These are phyloP conservation scores for Chaitophorus viminalis DNA, from an alignment of 2,888 invertebrate species.

Conservation along the genomic window DNA sequence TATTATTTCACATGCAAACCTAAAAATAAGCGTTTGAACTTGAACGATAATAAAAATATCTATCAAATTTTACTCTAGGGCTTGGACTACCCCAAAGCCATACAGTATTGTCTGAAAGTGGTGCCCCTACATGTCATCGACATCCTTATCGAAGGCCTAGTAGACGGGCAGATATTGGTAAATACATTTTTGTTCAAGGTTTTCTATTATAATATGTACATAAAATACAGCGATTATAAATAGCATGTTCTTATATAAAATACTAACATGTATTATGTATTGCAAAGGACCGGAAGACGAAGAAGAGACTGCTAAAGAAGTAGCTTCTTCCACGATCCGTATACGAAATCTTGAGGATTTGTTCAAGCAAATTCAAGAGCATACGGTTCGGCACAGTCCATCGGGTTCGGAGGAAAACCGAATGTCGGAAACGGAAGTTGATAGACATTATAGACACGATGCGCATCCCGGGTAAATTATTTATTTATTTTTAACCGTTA, in stretches of 20 bases:
- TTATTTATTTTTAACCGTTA: conserved; percentile 6
- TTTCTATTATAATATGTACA: neutral
- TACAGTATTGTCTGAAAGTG: conserved; percentile 38
- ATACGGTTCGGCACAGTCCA: conserved; percentile 85
- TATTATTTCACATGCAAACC: neutral
- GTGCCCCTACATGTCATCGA: conserved; percentile 33
- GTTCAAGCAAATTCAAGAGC: conserved; percentile 85
- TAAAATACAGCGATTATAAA: no score
- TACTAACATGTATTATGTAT: neutral
- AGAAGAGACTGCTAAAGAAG: conserved; percentile 56
- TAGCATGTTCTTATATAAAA: no score
- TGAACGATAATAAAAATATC: neutral
- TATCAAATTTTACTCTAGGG: conserved; percentile 12
- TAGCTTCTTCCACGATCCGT: conserved; percentile 72
- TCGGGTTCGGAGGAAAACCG: conserved; percentile 90
- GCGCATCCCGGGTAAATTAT: conserved; percentile 76
- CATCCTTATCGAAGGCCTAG: conserved; percentile 50
- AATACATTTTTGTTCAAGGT: neutral
- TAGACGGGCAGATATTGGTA: conserved; percentile 51
- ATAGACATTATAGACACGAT: conserved; percentile 87
- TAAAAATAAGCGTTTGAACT: neutral
- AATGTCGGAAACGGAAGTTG: conserved; percentile 89
- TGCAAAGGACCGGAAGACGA: conserved; percentile 52
- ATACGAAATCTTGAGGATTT: conserved; percentile 92
- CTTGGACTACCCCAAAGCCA: conserved; percentile 53